Evolutionary conservation across 2,888 invertebrate genomes (phyloP), one percentile per base, ranked within the genome.

Genomic region (Plutella xylostella): DNA sequence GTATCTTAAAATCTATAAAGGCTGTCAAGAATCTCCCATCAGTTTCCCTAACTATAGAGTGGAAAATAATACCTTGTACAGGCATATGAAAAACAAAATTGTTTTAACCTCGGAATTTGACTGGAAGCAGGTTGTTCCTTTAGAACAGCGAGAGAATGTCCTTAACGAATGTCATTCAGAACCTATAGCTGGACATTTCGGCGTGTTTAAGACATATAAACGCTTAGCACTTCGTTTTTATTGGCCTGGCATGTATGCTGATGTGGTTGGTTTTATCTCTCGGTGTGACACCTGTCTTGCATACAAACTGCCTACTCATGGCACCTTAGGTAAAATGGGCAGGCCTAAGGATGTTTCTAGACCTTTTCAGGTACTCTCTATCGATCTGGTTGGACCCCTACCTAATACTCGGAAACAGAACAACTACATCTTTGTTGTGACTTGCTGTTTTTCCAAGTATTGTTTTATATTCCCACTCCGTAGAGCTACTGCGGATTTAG

Each of bases 341-440:
- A 34, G 25, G 43, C 50, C 30, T 18, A 48, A 43, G 37, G 14
- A 42, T 3, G 54, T 21, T 33, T 48, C 3, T 35, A 45, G 20
- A 44, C 53, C 42, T 39, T 53, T 45, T 45, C 50, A 22, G 46
- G 42, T 2, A 33, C 48, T 42, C 39, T 50, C 38, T 31, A 44
- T 12, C 42, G 54, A 46, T 37, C 34, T 33, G 30, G 41, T 33
- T 31, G 33, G 22, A 38, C 31, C 41, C 14, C 9, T 39, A 22
- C 39, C 39, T 6, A 15, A n/a, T 39, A 39, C 17, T 11, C 21
- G 39, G 21, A 39, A 39, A 22, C 39, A 39, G 11, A 39, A 39
- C 21, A 14, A 6, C 5, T 39, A 34, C 33, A 14, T 43, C 7
- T 37, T 49, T 1, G 47, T 47, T 2, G 41, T 47, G 1, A 41